Conservation (phyloP, 2,888 invertebrate genomes). For the Conchocele bisecta region DNA sequence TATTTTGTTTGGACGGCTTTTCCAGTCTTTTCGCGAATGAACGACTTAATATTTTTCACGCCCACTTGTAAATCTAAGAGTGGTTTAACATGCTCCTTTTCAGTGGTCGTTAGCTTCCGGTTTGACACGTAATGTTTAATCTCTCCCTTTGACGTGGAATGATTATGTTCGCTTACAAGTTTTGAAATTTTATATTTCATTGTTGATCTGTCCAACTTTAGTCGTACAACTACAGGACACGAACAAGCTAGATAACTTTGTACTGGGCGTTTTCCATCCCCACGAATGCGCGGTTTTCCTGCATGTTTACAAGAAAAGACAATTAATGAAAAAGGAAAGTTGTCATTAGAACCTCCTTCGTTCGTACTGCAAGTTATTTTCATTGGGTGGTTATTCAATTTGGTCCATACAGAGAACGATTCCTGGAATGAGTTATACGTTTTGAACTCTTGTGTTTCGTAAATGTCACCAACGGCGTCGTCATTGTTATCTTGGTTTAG, state of each 20-base stretch:
- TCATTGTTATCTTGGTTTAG: background rate
- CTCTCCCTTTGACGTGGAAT: slow-evolving; percentile 1
- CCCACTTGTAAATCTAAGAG: too few species aligned
- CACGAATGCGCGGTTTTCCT: slow-evolving; percentile 2
- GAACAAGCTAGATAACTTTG: slow-evolving; percentile 1
- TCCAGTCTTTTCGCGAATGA: too few species aligned
- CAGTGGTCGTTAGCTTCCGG: background rate
- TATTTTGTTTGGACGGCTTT: too few species aligned
- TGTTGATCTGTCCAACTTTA: background rate
- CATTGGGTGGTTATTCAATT: background rate
- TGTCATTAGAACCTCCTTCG: background rate
- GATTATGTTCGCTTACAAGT: background rate
- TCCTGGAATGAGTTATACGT: background rate
- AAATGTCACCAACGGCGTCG: background rate
- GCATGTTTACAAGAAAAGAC: slow-evolving; percentile 11
- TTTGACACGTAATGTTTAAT: slow-evolving; percentile 3
- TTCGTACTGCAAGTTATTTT: slow-evolving; percentile 1
- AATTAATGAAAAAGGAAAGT: background rate
- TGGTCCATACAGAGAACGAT: background rate
- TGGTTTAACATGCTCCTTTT: slow-evolving; percentile 5
- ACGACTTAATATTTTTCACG: too few species aligned
- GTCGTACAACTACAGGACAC: slow-evolving; percentile 4
- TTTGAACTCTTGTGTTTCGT: background rate
- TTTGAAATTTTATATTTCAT: background rate
- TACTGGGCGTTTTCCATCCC: background rate